Conservation (phyloP, 1,140 invertebrate genomes). For the Procambarus clarkii region DNA sequence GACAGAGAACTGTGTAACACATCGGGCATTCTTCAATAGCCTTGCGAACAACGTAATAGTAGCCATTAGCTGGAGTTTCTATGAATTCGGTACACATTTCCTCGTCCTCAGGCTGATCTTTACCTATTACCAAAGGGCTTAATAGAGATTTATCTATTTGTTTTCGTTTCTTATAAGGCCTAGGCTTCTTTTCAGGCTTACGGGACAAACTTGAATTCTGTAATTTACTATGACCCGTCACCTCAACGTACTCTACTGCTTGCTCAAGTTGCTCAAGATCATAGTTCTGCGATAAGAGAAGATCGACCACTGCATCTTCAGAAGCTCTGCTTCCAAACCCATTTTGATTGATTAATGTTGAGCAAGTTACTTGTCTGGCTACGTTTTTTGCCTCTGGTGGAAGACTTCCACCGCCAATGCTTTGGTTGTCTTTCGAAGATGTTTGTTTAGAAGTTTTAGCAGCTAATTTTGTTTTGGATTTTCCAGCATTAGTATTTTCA, state of each 20-base stretch:
- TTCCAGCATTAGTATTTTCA: not conserved
- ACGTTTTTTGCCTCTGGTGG: not conserved
- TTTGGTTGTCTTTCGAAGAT: not conserved
- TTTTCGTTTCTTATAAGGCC: not conserved
- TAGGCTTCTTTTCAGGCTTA: not conserved
- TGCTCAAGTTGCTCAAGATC: not conserved
- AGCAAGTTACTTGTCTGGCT: not conserved
- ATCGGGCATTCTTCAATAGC: slow-evolving; percentile 16
- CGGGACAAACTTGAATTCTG: not conserved
- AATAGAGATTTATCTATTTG: not conserved
- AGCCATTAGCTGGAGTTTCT: not conserved
- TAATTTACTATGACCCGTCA: not conserved
- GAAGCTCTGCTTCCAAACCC: not conserved
- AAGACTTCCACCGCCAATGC: not conserved
- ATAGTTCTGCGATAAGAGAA: not conserved
- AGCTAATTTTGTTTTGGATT: not conserved
- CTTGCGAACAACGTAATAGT: not conserved
- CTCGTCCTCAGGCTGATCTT: not conserved
- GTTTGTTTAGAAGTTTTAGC: not conserved
- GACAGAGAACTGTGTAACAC: slow-evolving; percentile 5
- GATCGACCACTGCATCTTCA: not conserved
- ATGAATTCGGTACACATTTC: not conserved
- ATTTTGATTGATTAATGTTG: not conserved
- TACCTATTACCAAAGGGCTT: not conserved
- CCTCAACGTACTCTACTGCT: slow-evolving; percentile 1